Percentiles rank a stretch among this genome's conserved stretches.
Conservation (phyloP, 1,140 invertebrate species). For the Charaxes varanes region DNA sequence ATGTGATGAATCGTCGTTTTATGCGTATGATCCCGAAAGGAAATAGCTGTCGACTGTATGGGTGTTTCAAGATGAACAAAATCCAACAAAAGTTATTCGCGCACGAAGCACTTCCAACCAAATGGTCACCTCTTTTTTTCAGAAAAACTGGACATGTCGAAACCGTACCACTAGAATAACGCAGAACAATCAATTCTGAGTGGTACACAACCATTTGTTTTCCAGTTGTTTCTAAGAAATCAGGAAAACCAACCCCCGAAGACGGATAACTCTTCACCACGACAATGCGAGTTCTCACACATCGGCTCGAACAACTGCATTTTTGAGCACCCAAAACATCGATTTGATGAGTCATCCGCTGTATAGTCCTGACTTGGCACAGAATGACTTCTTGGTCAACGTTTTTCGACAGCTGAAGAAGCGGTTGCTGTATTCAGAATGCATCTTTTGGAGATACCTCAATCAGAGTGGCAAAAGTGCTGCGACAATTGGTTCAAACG, state of each 20-base stretch:
- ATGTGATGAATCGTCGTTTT: constrained; percentile 23
- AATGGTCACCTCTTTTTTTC: constrained; percentile 21
- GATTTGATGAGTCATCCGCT: constrained; percentile 6
- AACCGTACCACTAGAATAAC: constrained; percentile 18
- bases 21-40: constrained; percentile 16
- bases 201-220: constrained; percentile 24
- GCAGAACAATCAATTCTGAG: constrained; percentile 22
- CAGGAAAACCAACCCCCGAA: constrained; percentile 6
- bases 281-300: too few relatives aligned
- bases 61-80: constrained; percentile 42
- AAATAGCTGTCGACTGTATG: constrained; percentile 28
- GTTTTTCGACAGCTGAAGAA: constrained; percentile 8
- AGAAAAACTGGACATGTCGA: constrained; percentile 25
- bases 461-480: constrained; percentile 37
- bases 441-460: constrained; percentile 36
- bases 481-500: too few relatives aligned
- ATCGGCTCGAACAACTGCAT: constrained; percentile 2
- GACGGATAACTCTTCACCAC: constrained; percentile 5
- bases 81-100: constrained; percentile 43
- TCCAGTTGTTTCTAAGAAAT: constrained; percentile 11
- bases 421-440: constrained; percentile 35
- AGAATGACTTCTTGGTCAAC: constrained; percentile 8
- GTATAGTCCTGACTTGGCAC: constrained; percentile 8
- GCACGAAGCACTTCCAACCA: too few relatives aligned
- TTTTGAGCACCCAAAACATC: constrained; percentile 7